A percentile compares a stretch with the other conserved stretches of the same genome.
Conservation (phyloP, 2,797 vertebrate species). For the Linurgus olivaceus region DNA sequence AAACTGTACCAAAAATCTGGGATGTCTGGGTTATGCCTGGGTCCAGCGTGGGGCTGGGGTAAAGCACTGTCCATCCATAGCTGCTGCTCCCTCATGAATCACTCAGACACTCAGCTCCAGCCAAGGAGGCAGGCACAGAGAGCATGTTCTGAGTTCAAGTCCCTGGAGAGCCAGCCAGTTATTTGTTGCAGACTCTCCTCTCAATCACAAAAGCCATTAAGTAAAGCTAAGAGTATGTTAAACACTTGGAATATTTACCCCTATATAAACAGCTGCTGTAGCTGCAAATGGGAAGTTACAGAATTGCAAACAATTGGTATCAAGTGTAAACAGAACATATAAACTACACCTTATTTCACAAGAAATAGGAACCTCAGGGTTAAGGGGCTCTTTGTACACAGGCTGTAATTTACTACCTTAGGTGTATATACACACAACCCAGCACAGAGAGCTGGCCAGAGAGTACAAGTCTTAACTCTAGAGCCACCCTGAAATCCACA, state of each 20-base stretch:
- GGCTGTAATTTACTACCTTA: not conserved
- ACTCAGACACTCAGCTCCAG: not conserved
- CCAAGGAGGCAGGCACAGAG: not conserved
- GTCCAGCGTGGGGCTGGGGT: rapidly evolving
- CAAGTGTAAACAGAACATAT: not conserved
- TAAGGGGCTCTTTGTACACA: not conserved
- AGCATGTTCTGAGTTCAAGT: not conserved
- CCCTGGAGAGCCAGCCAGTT: rapidly evolving
- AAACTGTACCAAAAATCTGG: rapidly evolving
- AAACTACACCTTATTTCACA: not conserved
- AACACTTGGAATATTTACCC: not conserved
- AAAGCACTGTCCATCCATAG: not conserved
- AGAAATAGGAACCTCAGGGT: not conserved
- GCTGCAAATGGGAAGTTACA: not conserved
- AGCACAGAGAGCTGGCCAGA: not conserved
- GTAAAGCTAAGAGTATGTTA: not conserved
- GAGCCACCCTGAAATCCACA: not conserved
- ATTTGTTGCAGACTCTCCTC: not conserved
- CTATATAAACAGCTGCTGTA: constrained; percentile 14
- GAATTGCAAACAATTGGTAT: not conserved
- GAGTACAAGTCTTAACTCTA: not conserved
- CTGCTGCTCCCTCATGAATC: not conserved
- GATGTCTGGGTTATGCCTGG: too few species aligned
- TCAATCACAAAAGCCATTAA: not conserved
- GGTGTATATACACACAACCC: not conserved